Evolutionary conservation across 2,797 vertebrate species (phyloP).

Genomic region (Tauraco hartlaubi): DNA sequence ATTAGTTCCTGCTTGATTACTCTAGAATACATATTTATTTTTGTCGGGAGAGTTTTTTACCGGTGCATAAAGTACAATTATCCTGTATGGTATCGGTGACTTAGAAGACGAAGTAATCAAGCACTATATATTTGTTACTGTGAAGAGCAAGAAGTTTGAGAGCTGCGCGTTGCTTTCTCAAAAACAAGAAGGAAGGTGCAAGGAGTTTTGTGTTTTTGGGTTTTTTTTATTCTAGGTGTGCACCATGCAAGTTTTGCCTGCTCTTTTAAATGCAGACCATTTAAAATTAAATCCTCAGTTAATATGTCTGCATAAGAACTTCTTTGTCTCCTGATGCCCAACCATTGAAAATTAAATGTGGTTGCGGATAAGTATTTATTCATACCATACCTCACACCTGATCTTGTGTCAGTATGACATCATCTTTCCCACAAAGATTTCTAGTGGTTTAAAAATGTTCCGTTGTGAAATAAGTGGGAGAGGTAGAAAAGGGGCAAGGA

Average conservation of each 20-base stretch:
- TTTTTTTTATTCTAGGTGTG: conserved; percentile 38
- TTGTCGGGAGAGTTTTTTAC: conserved; percentile 61
- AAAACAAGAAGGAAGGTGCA: conserved; percentile 26
- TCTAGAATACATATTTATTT: conserved; percentile 72
- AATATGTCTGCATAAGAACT: conserved; percentile 74
- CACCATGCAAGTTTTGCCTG: conserved; percentile 37
- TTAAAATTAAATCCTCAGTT: conserved; percentile 72
- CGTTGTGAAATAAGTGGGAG: conserved; percentile 63
- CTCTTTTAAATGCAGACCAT: conserved; percentile 48
- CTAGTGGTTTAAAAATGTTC: conserved; percentile 66
- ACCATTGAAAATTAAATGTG: conserved; percentile 73
- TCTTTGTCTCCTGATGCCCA: conserved; percentile 72
- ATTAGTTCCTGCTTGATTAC: conserved; percentile 73
- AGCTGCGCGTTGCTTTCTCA: conserved; percentile 38
- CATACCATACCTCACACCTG: conserved; percentile 75
- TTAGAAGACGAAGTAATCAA: conserved; percentile 65
- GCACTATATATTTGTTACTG: conserved; percentile 19
- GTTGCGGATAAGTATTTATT: conserved; percentile 75
- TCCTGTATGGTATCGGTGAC: conserved; percentile 46
- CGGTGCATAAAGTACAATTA: conserved; percentile 48
- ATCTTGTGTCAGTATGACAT: conserved; percentile 74
- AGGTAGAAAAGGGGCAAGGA: conserved; percentile 55
- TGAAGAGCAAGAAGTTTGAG: conserved; percentile 59
- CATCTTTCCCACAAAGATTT: conserved; percentile 66
- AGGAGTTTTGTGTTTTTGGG: neutral